Evolutionary conservation across 2,888 invertebrate genomes (phyloP).

Genomic region (Cheilosia vulpina): DNA sequence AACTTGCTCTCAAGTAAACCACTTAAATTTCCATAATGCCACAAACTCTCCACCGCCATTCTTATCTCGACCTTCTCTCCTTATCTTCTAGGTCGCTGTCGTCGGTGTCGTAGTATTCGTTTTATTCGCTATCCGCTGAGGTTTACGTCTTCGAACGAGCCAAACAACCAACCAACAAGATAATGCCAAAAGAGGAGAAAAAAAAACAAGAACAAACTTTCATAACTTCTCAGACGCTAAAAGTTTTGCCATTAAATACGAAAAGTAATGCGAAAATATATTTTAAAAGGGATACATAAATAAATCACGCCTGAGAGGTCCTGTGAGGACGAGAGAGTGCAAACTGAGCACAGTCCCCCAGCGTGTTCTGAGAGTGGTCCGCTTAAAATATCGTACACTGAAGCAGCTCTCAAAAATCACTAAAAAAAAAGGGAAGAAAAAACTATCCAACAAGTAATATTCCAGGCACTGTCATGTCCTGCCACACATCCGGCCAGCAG

Average conservation of each 20-base stretch:
- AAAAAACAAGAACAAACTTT: constrained; percentile 34
- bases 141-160: constrained; percentile 62
- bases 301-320: constrained; percentile 63
- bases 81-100: constrained; percentile 60
- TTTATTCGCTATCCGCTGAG: constrained; percentile 51
- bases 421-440: background rate
- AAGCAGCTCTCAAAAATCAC: constrained; percentile 11
- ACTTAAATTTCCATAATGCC: constrained; percentile 73
- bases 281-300: constrained; percentile 71
- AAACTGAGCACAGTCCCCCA: constrained; percentile 14
- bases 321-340: constrained; percentile 28
- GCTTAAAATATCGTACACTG: constrained; percentile 45
- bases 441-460: constrained; percentile 54
- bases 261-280: constrained; percentile 65
- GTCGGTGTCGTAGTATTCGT: constrained; percentile 25
- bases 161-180: constrained; percentile 61
- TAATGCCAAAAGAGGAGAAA: constrained; percentile 38
- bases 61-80: constrained; percentile 48
- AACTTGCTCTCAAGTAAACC: constrained; percentile 63
- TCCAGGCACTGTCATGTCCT: constrained; percentile 53
- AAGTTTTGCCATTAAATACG: constrained; percentile 73
- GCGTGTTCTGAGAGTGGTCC: constrained; percentile 4
- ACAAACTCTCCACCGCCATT: constrained; percentile 43
- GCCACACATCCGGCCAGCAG: constrained; percentile 39
- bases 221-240: constrained; percentile 72